Base-by-base conservation (phyloP, 2,797 vertebrate genomes). In the Smutsia temminckii region DNA sequence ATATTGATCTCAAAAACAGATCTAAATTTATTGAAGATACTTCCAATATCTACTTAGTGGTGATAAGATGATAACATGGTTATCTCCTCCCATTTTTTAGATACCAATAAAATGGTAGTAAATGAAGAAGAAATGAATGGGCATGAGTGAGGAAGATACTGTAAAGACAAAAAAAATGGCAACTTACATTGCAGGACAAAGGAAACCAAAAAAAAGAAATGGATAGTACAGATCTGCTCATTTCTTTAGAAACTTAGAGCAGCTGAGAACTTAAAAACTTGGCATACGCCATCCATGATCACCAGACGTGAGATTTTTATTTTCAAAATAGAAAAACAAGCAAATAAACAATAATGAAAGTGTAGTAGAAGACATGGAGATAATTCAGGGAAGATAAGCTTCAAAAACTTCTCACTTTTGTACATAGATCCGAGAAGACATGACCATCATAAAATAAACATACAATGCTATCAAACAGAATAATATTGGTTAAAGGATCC, bases 21-120 rank as follows among this genome's bases (percentile, higher is more conserved):
- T 71, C 94, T 80, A 92, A 89, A 81, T 68, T 96, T 89, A 37
- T 10, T 29, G 53, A 91, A 86, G 14, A 29, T 23, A 72, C 23
- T 72, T 79, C 42, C 37, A 64, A 2, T 85, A 91, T 88, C 55
- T 77, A 64, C 66, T 57, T 72, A 74, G 29, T 63, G 34, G 17
- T 71, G 9, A 14, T 86, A 80, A 92, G 71, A 64, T 71, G 11
- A 37, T 51, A 91, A 63, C 46, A 46, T 46, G 6, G 13, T 55
- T 88, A 80, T 92, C n/a, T 14, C 72, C 6, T 93, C 55, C 46
- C 14, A 6, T 93, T 75, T 91, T 51, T 69, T 86, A 68, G 20
- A 59, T 10, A 40, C 21, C n/a, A 53, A 6, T 21, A 32, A 81
- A 80, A 46, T 42, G 40, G 46, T n/a, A 66, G 21, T 75, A 57